Base-by-base conservation (phyloP, 2,113 vertebrate species). In the Struthidea cinerea region DNA sequence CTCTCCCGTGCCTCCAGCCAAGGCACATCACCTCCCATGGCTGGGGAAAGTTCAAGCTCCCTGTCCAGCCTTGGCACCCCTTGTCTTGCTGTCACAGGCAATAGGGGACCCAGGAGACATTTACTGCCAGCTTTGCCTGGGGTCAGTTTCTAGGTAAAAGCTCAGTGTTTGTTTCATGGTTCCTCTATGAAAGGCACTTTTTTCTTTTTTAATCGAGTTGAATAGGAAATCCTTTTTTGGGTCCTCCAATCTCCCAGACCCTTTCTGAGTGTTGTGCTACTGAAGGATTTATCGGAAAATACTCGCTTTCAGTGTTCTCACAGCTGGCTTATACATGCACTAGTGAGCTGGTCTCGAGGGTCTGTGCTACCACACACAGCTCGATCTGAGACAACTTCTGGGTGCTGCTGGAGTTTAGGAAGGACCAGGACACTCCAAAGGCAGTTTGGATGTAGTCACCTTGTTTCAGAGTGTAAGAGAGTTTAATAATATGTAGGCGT, bases 71-170 rank as follows among this genome's bases (percentile, higher is more conserved):
- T 89, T 93, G 88, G 90, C 90, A 93, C 64, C 60, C 46, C 60
- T 53, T 59, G 60, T 87, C 56, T 39, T 81, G 46, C 39, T 90
- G 42, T 76, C 50, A 23, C 11, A 6, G 78, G 71, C 75, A 73
- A 2, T 17, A 27, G 13, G 37, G 37, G 41, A 69, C 88, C 61
- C 83, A 73, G 79, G 82, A 53, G 89, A 83, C 10, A 0, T 39
- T 69, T 50, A n/a, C n/a, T 79, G 70, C 59, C 57, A 87, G 71
- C 50, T 75, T 86, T 83, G 85, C 50, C 76, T 70, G 50, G 44
- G 64, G 65, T 50, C 7, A 1, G 14, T 86, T 96, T 93, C 85
- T 86, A 39, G 85, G 83, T 90, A 52, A 96, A 96, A 95, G 59
- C 90, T 93, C 76, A 56, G 68, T 41, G 28, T 47, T 91, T 73